These are phyloP conservation scores for Aphodius granarius DNA, from an alignment of 2,888 invertebrate genomes.

Conservation along the genomic window DNA sequence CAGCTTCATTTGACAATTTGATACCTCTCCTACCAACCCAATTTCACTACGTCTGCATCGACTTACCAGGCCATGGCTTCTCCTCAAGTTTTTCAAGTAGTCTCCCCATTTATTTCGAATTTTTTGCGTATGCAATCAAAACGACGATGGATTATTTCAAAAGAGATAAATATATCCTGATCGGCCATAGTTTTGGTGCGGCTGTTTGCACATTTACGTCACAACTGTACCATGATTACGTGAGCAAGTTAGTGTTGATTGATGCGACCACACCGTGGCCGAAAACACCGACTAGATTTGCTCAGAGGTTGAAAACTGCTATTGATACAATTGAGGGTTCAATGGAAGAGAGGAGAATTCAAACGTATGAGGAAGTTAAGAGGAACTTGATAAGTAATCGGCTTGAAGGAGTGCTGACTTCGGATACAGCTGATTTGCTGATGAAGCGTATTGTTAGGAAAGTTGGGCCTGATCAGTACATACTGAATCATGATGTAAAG, in stretches of 20 bases:
- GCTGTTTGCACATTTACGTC: conserved; percentile 15
- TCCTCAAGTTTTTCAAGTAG: conserved; percentile 58
- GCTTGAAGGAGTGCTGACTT: conserved; percentile 12
- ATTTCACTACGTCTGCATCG: conserved; percentile 55
- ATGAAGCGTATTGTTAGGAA: conserved; percentile 18
- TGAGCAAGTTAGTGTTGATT: conserved; percentile 20
- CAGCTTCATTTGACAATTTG: conserved; percentile 61
- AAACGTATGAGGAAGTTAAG: conserved; percentile 23
- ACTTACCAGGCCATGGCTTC: conserved; percentile 64
- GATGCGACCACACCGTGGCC: conserved; percentile 16
- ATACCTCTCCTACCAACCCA: conserved; percentile 57
- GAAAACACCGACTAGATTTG: conserved; percentile 4
- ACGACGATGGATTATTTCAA: conserved; percentile 45
- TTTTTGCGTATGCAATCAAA: conserved; percentile 51
- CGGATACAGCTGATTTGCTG: conserved; percentile 19
- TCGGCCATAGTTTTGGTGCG: conserved; percentile 46
- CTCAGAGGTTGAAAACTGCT: neutral
- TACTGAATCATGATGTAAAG: conserved; percentile 20
- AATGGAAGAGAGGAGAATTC: neutral
- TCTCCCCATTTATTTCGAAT: conserved; percentile 39
- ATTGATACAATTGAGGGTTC: neutral
- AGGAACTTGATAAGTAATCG: conserved; percentile 17
- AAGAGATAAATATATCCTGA: conserved; percentile 43
- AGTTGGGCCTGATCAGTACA: conserved; percentile 19
- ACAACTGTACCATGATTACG: conserved; percentile 18